These are phyloP conservation scores for Pampusana beccarii DNA, from an alignment of 2,113 vertebrate species.

Conservation along the genomic window DNA sequence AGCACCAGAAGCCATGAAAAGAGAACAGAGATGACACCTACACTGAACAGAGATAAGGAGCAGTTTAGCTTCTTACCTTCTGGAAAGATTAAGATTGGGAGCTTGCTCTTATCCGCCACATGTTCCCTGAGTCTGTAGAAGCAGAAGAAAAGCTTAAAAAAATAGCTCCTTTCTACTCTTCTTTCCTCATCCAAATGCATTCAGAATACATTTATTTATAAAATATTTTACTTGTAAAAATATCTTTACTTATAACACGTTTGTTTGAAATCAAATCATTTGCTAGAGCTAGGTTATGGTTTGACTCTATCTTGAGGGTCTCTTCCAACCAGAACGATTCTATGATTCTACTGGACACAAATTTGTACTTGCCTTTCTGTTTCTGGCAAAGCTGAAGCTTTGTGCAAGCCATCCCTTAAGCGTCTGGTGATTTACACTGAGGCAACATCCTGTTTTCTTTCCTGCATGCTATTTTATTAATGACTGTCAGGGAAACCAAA, in stretches of 20 bases:
- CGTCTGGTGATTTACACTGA: not conserved
- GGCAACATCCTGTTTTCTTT: not conserved
- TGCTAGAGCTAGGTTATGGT: no score
- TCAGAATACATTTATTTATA: not conserved
- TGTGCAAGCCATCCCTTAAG: not conserved
- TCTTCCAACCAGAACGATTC: no score
- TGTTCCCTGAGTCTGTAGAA: constrained; percentile 87
- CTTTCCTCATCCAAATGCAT: not conserved
- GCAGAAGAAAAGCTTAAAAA: constrained; percentile 8
- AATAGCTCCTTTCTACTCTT: not conserved
- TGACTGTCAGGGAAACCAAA: not conserved
- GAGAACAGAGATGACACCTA: not conserved
- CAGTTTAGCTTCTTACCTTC: constrained; percentile 83
- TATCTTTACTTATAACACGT: not conserved
- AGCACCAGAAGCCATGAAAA: not conserved
- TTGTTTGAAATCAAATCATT: not conserved
- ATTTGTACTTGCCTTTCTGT: not conserved
- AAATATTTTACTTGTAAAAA: no score
- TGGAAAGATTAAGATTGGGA: constrained; percentile 96
- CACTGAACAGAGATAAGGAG: not conserved
- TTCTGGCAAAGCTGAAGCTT: not conserved
- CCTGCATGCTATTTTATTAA: not conserved
- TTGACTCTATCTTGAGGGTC: no score
- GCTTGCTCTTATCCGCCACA: constrained; percentile 86
- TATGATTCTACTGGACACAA: not conserved